Evolutionary conservation across 2,888 invertebrate genomes (phyloP), one percentile per base, ranked within the genome.

Genomic region (Cotesia congregata): DNA sequence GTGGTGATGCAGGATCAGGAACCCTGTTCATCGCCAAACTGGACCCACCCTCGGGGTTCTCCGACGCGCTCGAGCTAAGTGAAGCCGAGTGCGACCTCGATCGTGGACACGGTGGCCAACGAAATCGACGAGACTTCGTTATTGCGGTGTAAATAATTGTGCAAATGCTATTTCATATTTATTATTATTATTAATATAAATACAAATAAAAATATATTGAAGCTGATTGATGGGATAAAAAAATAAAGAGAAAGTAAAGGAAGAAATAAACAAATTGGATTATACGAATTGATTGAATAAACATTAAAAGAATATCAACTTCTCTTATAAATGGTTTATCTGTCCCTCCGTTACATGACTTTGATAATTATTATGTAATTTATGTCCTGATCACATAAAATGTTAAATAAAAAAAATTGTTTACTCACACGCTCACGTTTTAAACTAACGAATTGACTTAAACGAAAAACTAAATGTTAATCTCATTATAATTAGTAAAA

Each of bases 11-110:
- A 77, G 77, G 89, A 88, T 86, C 88, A 86, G 87, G 89, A 87
- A 86, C 83, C 86, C 80, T 89, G 89, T 89, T 89, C 89, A 81
- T 88, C 89, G 86, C 89, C 89, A 89, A 89, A 84, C 81, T 89
- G 88, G 90, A 96, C 91, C 96, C 96, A 86, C 96, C 96, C 86
- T 93, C 94, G 86, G 93, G 96, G 82, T 96, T 96, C 92, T 95
- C 96, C 84, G 96, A 96, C 91, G 84, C 89, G 87, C 86, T 88
- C 89, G 90, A 90, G 88, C 81, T 90, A 86, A 90, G 88, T 86
- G 93, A 92, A 88, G 92, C 92, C 75, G 93, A 93, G 86, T 92
- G 92, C 90, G 92, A 92, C 87, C 90, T 89, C 75, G 88, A 88
- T 83, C 86, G 87, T 78, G 87, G 87, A 78, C 92, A 90, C 85